Percentiles rank a stretch among this genome's conserved stretches.
These are phyloP conservation scores for Paradoxurus hermaphroditus DNA, from an alignment of 2,113 vertebrate genomes.

Conservation along the genomic window DNA sequence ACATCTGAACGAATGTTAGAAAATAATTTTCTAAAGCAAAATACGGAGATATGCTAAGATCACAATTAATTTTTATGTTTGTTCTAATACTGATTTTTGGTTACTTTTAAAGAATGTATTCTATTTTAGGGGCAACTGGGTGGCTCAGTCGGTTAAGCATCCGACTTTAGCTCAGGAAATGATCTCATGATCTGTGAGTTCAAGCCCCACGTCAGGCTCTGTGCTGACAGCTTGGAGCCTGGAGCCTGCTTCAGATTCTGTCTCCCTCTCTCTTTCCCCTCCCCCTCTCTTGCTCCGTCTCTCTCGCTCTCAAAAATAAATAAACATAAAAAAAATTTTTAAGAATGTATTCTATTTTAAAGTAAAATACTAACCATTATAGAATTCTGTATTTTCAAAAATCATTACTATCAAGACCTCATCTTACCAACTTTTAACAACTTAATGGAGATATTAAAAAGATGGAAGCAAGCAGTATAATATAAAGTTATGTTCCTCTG, in stretches of 20 bases:
- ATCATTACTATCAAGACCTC: slow-evolving; percentile 10
- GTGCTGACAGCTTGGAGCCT: no score
- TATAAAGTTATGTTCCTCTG: background rate
- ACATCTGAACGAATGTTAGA: background rate
- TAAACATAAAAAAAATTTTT: background rate
- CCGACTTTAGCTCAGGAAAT: no score
- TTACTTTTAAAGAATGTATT: background rate
- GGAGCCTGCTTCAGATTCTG: no score
- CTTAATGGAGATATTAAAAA: slow-evolving; percentile 18
- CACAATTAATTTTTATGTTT: background rate
- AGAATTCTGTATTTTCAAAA: slow-evolving; percentile 45
- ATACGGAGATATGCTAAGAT: background rate
- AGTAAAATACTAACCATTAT: slow-evolving; percentile 2
- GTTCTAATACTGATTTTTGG: slow-evolving; percentile 9
- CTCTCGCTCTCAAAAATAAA: no score
- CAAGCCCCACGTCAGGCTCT: no score
- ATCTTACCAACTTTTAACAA: background rate
- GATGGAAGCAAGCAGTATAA: background rate
- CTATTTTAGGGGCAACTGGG: background rate
- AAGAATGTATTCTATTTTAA: background rate
- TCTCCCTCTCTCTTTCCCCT: no score
- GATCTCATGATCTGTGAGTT: no score
- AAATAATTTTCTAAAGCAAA: background rate
- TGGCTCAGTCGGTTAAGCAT: no score
- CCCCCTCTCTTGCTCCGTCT: no score